These are phyloP conservation scores for Anthoptus insignis DNA, from an alignment of 2,888 invertebrate genomes.

Conservation along the genomic window DNA sequence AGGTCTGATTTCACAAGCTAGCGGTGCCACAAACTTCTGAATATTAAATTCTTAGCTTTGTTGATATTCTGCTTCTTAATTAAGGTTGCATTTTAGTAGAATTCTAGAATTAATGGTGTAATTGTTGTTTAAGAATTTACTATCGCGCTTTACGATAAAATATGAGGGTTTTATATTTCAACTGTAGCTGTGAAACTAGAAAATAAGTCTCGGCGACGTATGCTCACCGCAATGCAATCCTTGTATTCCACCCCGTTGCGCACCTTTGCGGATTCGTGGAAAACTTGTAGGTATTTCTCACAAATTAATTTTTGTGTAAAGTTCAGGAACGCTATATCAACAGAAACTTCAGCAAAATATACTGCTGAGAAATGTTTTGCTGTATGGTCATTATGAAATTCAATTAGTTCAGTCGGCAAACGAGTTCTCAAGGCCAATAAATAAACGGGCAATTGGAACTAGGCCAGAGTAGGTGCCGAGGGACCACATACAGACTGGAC, in stretches of 20 bases:
- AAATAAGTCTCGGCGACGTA: too few species aligned
- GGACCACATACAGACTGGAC: constrained; percentile 25
- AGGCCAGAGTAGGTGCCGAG: constrained; percentile 28
- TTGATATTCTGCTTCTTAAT: constrained; percentile 6
- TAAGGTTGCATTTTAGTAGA: constrained; percentile 9
- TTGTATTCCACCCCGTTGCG: too few species aligned
- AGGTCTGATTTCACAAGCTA: constrained; percentile 14
- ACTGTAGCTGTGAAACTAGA: too few species aligned
- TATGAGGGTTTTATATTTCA: too few species aligned
- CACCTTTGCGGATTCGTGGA: too few species aligned
- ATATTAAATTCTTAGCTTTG: constrained; percentile 26
- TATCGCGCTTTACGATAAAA: too few species aligned
- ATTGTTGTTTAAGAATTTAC: too few species aligned
- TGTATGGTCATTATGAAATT: constrained; percentile 19
- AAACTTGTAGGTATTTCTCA: too few species aligned
- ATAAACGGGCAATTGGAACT: constrained; percentile 34
- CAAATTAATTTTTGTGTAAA: background rate
- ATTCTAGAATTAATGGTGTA: background rate
- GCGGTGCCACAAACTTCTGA: constrained; percentile 23
- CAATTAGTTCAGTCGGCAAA: constrained; percentile 20
- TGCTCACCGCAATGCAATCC: too few species aligned
- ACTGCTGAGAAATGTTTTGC: background rate
- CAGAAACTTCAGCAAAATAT: background rate
- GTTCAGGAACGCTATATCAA: background rate
- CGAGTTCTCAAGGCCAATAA: constrained; percentile 29